These are phyloP conservation scores for Tetrapedia diversipes DNA, from an alignment of 2,888 invertebrate genomes.

Conservation along the genomic window DNA sequence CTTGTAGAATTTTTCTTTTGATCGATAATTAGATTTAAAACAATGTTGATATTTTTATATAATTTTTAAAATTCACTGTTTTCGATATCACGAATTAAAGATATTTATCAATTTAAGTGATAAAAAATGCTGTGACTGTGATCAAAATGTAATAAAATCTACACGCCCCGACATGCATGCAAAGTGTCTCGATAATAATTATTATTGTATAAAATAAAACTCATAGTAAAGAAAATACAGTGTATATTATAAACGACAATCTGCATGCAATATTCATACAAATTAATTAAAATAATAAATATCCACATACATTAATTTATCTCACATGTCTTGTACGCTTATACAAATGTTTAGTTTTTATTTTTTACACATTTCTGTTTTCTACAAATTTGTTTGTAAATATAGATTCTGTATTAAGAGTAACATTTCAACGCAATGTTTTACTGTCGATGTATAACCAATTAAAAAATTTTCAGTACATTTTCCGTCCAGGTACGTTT, in stretches of 20 bases:
- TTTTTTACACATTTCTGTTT: slow-evolving; percentile 56
- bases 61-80: slow-evolving; percentile 15
- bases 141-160: slow-evolving; percentile 55
- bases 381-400: slow-evolving; percentile 60
- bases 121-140: slow-evolving; percentile 63
- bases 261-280: slow-evolving; percentile 49
- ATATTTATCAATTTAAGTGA: slow-evolving; percentile 48
- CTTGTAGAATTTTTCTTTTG: slow-evolving; percentile 3
- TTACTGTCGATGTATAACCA: slow-evolving; percentile 17
- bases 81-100: slow-evolving; percentile 36
- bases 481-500: slow-evolving; percentile 57
- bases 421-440: slow-evolving; percentile 36
- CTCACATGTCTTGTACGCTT: slow-evolving; percentile 47
- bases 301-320: slow-evolving; percentile 40
- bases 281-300: slow-evolving; percentile 38
- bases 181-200: slow-evolving; percentile 35
- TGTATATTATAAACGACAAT: slow-evolving; percentile 45
- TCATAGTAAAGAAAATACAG: slow-evolving; percentile 34
- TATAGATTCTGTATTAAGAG: slow-evolving; percentile 37
- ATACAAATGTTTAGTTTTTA: slow-evolving; percentile 48
- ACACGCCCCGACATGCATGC: slow-evolving; percentile 39
- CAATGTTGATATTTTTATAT: slow-evolving; percentile 33
- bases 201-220: slow-evolving; percentile 44
- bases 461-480: slow-evolving; percentile 46
- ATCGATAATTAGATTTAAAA: slow-evolving; percentile 29